phyloP scores from a whole-genome alignment of 2,797 vertebrate species.

The Chrosomus eos region DNA sequence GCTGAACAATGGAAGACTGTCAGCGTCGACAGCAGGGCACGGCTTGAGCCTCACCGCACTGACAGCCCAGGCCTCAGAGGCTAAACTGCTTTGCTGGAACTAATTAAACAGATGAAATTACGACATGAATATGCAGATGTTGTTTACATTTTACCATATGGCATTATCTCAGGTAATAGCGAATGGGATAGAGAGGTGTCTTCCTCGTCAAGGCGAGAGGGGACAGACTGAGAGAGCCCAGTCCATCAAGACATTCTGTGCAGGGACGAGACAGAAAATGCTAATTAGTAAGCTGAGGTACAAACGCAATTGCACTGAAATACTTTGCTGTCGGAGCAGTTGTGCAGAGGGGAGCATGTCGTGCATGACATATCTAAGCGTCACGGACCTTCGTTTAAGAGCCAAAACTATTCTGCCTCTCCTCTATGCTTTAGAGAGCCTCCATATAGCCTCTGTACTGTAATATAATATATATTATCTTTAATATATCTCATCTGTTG shows the following conservation, averaged over 20 bases:
- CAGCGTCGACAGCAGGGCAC: slow-evolving; percentile 90
- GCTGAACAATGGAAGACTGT: slow-evolving; percentile 93
- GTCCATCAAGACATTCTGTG: slow-evolving; percentile 82
- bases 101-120: slow-evolving; percentile 99
- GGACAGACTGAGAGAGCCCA: slow-evolving; percentile 88
- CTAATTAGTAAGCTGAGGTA: slow-evolving; percentile 56
- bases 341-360: not conserved
- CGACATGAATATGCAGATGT: slow-evolving; percentile 99
- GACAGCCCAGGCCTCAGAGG: slow-evolving; percentile 96
- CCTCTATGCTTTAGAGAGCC: not conserved
- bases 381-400: not conserved
- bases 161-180: slow-evolving; percentile 99
- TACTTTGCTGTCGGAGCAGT: not conserved
- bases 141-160: slow-evolving; percentile 99
- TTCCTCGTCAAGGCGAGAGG: slow-evolving; percentile 87
- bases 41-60: slow-evolving; percentile 86
- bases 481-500: not conserved
- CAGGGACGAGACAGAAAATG: slow-evolving; percentile 47
- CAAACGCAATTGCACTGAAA: slow-evolving; percentile 5
- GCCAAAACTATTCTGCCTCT: not conserved
- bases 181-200: slow-evolving; percentile 81
- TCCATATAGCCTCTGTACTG: not conserved
- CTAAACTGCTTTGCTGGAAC: slow-evolving; percentile 99
- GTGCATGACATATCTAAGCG: not conserved
- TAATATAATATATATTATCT: not conserved